phyloP scores from a whole-genome alignment of 2,797 vertebrate species.

The Halcyon badia region DNA sequence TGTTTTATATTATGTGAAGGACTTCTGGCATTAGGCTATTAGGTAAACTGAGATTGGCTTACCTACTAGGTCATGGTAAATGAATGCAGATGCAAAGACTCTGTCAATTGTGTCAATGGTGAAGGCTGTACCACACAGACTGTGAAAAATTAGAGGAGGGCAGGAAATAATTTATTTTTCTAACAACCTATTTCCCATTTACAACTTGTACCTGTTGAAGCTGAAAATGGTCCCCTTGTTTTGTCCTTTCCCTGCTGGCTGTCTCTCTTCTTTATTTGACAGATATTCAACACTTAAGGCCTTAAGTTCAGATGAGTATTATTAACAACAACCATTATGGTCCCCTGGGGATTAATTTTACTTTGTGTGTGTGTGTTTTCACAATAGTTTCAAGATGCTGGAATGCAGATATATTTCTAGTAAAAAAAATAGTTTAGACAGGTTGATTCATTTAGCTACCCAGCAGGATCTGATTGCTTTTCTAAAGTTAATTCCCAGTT shows the following conservation, averaged over 20 bases:
- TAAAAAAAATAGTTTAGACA: conserved; percentile 70
- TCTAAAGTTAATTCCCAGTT: conserved; percentile 70
- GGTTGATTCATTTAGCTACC: conserved; percentile 78
- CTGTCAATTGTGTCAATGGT: conserved; percentile 34
- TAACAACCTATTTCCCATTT: conserved; percentile 69
- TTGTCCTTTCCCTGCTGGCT: conserved; percentile 16
- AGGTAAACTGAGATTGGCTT: conserved; percentile 2
- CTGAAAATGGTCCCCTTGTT: conserved; percentile 49
- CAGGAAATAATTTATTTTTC: conserved; percentile 77
- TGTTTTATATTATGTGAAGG: conserved; percentile 57
- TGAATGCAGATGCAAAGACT: conserved; percentile 66
- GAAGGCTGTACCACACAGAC: conserved; percentile 66
- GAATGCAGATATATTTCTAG: conserved; percentile 69
- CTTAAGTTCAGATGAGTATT: conserved; percentile 68
- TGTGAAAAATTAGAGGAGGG: conserved; percentile 69
- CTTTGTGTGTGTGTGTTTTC: conserved; percentile 47
- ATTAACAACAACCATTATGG: conserved; percentile 71
- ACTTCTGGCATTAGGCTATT: conserved; percentile 63
- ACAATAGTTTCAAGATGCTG: conserved; percentile 75
- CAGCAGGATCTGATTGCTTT: conserved; percentile 70
- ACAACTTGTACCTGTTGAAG: conserved; percentile 71
- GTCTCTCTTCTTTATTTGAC: conserved; percentile 72
- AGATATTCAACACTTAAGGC: conserved; percentile 54
- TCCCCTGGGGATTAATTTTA: conserved; percentile 74
- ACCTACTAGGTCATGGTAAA: conserved; percentile 53